A percentile compares a stretch with the other conserved stretches of the same genome.
phyloP scores from a whole-genome alignment of 2,888 invertebrate species.

The Notodonta dromedarius region DNA sequence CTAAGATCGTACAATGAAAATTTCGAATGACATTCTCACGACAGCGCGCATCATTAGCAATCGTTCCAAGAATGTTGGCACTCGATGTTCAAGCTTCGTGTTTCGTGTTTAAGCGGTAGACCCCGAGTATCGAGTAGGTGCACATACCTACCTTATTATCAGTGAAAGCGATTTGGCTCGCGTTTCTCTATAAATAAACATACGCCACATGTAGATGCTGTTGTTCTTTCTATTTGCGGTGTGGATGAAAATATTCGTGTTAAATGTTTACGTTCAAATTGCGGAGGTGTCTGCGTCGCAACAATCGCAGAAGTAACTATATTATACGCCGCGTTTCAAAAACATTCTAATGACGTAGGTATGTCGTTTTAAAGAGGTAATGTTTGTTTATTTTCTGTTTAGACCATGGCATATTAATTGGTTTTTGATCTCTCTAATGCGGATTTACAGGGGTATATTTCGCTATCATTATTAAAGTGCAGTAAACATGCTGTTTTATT shows the following conservation, averaged over 20 bases:
- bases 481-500: no score
- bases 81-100: constrained; percentile 5
- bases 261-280: constrained; percentile 27
- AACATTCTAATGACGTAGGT: background rate
- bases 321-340: background rate
- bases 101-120: constrained; percentile 23
- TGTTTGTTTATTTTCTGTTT: background rate
- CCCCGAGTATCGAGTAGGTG: constrained; percentile 18
- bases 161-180: constrained; percentile 77
- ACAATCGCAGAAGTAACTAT: background rate
- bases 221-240: constrained; percentile 51
- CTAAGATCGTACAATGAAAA: background rate
- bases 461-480: no score
- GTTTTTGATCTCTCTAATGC: no score
- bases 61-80: constrained; percentile 2
- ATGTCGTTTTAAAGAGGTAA: background rate
- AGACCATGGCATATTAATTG: no score
- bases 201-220: constrained; percentile 41
- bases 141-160: constrained; percentile 39
- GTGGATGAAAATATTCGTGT: constrained; percentile 34
- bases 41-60: constrained; percentile 4
- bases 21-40: constrained; percentile 1
- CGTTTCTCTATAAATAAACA: constrained; percentile 67
- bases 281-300: constrained; percentile 8
- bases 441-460: no score